phyloP scores from a whole-genome alignment of 2,888 invertebrate species.

The Coelinius sp. region DNA sequence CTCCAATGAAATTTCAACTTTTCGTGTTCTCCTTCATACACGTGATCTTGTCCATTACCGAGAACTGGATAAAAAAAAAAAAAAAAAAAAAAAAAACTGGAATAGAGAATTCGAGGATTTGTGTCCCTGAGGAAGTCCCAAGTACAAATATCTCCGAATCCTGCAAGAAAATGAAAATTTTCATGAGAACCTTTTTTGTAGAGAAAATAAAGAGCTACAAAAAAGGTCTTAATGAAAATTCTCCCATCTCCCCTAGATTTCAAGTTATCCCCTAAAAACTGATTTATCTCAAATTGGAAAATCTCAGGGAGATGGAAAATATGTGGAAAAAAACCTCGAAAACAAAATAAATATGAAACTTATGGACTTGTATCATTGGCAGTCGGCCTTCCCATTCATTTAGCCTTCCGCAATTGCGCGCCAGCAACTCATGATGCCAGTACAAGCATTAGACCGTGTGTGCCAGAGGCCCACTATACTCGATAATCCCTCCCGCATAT shows the following conservation, averaged over 20 bases:
- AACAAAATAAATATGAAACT: slow-evolving; percentile 1
- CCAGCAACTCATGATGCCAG: slow-evolving; percentile 3
- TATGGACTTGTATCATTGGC: slow-evolving; percentile 51
- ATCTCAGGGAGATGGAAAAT: neutral
- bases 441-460: neutral
- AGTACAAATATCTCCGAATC: neutral
- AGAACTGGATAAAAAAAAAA: neutral
- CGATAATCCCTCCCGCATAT: neutral
- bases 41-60: neutral
- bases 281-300: neutral
- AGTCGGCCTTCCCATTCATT: slow-evolving; percentile 52
- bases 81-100: neutral
- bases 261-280: neutral
- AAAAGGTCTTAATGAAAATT: neutral
- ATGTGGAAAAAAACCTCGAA: neutral
- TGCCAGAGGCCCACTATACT: neutral
- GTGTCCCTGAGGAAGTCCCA: neutral
- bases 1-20: slow-evolving; percentile 25
- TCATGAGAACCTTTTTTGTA: no score
- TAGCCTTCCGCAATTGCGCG: slow-evolving; percentile 62
- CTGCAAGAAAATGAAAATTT: neutral
- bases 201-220: no score
- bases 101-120: neutral
- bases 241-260: neutral
- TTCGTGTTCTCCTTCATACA: neutral